Base-by-base conservation (phyloP, 2,113 vertebrate species). In the Neodon shergylaensis region DNA sequence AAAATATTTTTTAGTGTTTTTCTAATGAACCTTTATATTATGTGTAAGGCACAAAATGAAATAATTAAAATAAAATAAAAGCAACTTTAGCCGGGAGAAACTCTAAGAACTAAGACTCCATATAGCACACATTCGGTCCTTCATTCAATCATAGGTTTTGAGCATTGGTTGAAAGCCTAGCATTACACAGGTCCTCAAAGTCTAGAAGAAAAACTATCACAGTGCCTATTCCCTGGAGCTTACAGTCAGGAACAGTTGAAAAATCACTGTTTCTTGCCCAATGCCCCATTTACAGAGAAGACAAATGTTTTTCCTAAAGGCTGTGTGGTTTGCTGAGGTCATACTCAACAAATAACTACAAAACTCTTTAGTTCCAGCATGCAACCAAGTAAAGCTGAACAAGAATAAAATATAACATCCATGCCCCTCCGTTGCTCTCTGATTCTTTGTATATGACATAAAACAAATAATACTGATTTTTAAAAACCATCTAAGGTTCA, bases 331-430 rank as follows among this genome's bases (percentile, higher is more conserved):
- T 84, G 2, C 33, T 92, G n/a, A 85, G 44, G 36, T 58, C n/a
- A 84, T 33, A 94, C 26, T 81, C 33, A 54, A 77, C 42, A 95
- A 88, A 76, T 91, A 61, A 44, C 33, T 4, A 66, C 85, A 81
- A 93, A 88, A 19, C 26, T 78, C 22, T 83, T 88, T 39, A 76
- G 28, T 36, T 91, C 5, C 16, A 78, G 42, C 10, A 88, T 11
- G 17, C 17, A 94, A 33, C 49, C 66, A 22, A 94, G 1, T 61
- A 26, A 92, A 87, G 31, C 72, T 83, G 54, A 83, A 31, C 9
- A 91, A 44, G 3, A 95, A 86, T 63, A 92, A 91, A 96, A 61
- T 76, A 47, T 3, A 74, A 76, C 9, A 88, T 76, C 61, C 86
- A 66, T 26, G 31, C 33, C 49, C 49, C 22, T 66, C 66, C 33